Base-by-base conservation (phyloP, 2,888 invertebrate species). In the Drosophila nigricruria region DNA sequence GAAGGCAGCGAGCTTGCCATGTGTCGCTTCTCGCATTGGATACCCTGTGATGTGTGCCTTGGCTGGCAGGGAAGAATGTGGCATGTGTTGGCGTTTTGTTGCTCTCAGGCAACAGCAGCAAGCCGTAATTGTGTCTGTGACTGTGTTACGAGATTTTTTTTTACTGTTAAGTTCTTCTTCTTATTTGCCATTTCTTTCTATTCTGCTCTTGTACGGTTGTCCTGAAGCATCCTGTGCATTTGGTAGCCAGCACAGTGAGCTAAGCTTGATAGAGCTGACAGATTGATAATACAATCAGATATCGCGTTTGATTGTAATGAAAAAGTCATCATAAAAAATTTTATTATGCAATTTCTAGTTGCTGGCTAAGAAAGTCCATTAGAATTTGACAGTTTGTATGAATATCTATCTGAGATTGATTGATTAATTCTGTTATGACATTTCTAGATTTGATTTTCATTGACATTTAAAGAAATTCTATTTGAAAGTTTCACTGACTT, bases 121-220 rank as follows among this genome's bases (percentile, higher is more conserved):
- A 67, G 58, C 64, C 75, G 76, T 76, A 76, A 76, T 76, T 71
- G 73, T 72, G 67, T 79, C 72, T 79, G 79, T 78, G 77, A 78
- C 79, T 72, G 76, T 73, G 79, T 63, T 79, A 72, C 76, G 67
- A 76, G 76, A 79, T 75, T 76, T 72, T n/a, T n/a, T 70, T 58
- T 61, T 30, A 12, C 65, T 20, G 27, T 42, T 6, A 20, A 30
- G 42, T 27, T 43, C 43, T 16, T 43, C 43, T 16, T 43, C 38
- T 25, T 43, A 43, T 42, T 66, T 18, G 43, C 42, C 25, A 40
- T 53, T 52, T 42, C 42, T 30, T 25, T n/a, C 12, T n/a, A 20
- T 36, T 40, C 9, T 20, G 30, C 12, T 43, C 36, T 8, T 38
- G 16, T 42, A 34, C n/a, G 2, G n/a, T 42, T 27, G n/a, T 36